Conservation (phyloP, 2,888 invertebrate genomes). For the Phyto melanocephala region DNA sequence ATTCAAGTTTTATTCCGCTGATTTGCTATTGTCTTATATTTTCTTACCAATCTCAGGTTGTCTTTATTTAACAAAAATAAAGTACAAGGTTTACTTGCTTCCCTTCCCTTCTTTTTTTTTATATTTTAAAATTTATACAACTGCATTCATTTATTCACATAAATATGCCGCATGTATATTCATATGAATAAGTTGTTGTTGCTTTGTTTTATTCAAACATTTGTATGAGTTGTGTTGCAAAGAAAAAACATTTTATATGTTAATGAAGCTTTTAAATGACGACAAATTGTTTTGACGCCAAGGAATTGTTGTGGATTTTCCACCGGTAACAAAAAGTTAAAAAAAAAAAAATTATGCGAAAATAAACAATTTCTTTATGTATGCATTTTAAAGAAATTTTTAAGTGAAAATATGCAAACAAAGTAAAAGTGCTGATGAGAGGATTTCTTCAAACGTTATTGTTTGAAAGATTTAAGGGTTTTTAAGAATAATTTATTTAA, state of each 20-base stretch:
- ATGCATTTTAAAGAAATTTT: not conserved
- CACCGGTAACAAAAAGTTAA: not conserved
- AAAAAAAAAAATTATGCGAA: not conserved
- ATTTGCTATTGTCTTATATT: too few species aligned
- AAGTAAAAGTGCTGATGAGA: not conserved
- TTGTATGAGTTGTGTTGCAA: not conserved
- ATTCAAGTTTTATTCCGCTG: too few species aligned
- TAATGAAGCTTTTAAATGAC: conserved; percentile 64
- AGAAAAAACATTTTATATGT: conserved; percentile 56
- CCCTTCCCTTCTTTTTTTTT: too few species aligned
- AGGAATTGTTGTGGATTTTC: conserved; percentile 32
- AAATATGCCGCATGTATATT: too few species aligned
- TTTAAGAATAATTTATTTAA: not conserved
- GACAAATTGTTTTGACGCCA: conserved; percentile 65
- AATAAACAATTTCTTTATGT: not conserved
- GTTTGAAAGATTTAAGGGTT: not conserved
- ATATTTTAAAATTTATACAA: conserved; percentile 62
- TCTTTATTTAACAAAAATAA: too few species aligned
- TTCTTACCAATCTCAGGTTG: too few species aligned
- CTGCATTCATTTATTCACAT: conserved; percentile 62
- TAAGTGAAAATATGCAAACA: not conserved
- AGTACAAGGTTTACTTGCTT: too few species aligned
- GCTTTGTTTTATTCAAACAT: conserved; percentile 1
- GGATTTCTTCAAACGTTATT: not conserved
- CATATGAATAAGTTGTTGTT: conserved; percentile 4